phyloP scores from a whole-genome alignment of 2,113 vertebrate genomes.

The Jaculus jaculus region DNA sequence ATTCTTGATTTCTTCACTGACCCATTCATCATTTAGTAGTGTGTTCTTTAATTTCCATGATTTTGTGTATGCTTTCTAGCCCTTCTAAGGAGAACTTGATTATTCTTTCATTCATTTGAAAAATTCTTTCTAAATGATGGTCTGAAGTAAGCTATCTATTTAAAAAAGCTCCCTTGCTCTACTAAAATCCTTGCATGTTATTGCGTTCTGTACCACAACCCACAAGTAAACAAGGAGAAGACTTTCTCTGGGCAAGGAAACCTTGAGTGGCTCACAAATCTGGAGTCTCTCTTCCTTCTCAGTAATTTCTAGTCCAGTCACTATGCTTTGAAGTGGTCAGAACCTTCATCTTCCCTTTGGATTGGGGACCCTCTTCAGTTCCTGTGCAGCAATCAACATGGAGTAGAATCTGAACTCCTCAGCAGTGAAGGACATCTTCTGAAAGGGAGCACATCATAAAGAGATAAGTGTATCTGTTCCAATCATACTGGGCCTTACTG shows the following conservation, averaged over 20 bases:
- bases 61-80: too few relatives aligned
- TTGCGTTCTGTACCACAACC: too few relatives aligned
- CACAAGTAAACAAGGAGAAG: constrained; percentile 17
- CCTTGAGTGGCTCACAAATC: constrained; percentile 6
- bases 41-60: too few relatives aligned
- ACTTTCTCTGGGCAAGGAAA: background rate
- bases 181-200: too few relatives aligned
- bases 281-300: background rate
- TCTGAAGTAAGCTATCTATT: too few relatives aligned
- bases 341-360: constrained; percentile 12
- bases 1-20: too few relatives aligned
- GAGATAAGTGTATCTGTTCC: background rate
- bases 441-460: constrained; percentile 4
- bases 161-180: too few relatives aligned
- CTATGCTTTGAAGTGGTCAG: background rate
- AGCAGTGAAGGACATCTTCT: constrained; percentile 14
- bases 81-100: too few relatives aligned
- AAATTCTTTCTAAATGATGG: too few relatives aligned
- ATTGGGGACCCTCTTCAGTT: background rate
- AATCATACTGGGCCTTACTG: constrained; percentile 20
- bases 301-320: background rate
- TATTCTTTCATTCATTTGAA: too few relatives aligned
- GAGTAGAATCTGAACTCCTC: constrained; percentile 30
- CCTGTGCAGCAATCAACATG: background rate
- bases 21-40: too few relatives aligned